Percentiles rank a stretch among this genome's conserved stretches.
phyloP scores from a whole-genome alignment of 2,888 invertebrate species.

The Adineta ricciae region DNA sequence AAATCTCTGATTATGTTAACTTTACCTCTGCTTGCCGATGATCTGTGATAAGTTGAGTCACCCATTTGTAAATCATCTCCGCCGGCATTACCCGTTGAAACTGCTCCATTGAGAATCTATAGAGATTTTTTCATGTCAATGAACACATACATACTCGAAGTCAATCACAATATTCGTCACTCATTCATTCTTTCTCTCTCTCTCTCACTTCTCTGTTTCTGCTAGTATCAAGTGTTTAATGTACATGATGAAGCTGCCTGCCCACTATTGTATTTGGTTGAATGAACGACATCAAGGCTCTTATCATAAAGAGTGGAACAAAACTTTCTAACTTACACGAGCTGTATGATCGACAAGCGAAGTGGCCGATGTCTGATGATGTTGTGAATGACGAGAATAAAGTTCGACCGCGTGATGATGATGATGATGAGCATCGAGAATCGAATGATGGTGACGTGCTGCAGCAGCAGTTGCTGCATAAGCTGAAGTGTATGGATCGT shows the following conservation, averaged over 20 bases:
- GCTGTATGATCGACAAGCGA: conserved; percentile 11
- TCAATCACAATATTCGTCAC: neutral
- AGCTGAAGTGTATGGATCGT: neutral
- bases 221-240: conserved; percentile 9
- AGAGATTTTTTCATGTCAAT: neutral
- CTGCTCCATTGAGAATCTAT: neutral
- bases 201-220: neutral
- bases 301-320: neutral
- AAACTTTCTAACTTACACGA: neutral
- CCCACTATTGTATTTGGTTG: conserved; percentile 13
- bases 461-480: neutral
- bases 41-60: neutral
- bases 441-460: conserved; percentile 12
- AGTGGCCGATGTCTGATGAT: conserved; percentile 9
- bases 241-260: neutral
- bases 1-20: neutral
- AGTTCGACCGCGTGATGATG: neutral
- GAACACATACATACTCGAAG: neutral
- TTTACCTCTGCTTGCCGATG: neutral
- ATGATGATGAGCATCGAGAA: conserved; percentile 13
- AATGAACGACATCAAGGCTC: conserved; percentile 9
- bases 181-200: neutral
- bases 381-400: neutral
- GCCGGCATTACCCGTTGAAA: neutral
- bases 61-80: conserved; percentile 3